Evolutionary conservation across 2,113 vertebrate species (phyloP).

Genomic region (Sturnus vulgaris): DNA sequence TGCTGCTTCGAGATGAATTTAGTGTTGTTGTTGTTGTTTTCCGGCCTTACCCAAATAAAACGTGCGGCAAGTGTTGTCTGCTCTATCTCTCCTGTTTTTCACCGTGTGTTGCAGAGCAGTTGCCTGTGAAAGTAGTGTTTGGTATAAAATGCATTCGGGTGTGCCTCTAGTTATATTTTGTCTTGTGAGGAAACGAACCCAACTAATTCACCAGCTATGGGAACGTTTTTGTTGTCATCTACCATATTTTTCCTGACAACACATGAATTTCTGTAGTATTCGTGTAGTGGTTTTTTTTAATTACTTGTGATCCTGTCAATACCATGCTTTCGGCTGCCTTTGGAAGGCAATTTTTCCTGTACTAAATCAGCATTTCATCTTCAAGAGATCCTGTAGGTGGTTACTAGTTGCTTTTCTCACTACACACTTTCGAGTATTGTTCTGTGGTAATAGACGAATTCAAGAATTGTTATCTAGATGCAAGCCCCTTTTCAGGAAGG

Average conservation of each 20-base stretch:
- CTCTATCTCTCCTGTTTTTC: neutral
- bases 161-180: neutral
- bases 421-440: accelerated
- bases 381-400: neutral
- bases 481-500: neutral
- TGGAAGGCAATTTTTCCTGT: neutral
- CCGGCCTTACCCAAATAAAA: neutral
- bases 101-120: neutral
- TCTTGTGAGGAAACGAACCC: neutral
- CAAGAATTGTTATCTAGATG: neutral
- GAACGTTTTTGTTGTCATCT: neutral
- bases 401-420: accelerated
- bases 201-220: neutral
- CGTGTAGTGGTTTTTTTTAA: neutral
- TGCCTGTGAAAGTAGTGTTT: neutral
- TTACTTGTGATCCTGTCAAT: neutral
- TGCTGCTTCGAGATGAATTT: accelerated
- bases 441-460: neutral
- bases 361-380: accelerated
- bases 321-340: accelerated
- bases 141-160: accelerated
- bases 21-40: neutral
- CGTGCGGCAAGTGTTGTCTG: neutral
- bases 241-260: neutral
- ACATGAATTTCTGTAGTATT: accelerated